Conservation (phyloP, 2,113 vertebrate species). For the Gobio gobio region DNA sequence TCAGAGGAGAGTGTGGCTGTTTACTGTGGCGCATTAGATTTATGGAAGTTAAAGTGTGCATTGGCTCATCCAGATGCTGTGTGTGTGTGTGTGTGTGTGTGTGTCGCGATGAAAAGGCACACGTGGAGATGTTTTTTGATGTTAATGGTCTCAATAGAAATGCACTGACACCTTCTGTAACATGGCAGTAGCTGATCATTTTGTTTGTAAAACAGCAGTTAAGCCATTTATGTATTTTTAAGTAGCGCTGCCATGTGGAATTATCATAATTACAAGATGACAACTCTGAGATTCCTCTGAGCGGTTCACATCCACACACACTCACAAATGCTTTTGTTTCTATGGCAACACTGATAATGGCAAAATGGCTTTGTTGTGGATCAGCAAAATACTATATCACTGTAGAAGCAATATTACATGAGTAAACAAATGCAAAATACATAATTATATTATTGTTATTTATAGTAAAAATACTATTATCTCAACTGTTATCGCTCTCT, state of each 20-base stretch:
- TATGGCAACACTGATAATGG: constrained; percentile 6
- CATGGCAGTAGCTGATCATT: not conserved
- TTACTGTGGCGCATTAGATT: not conserved
- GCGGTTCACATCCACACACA: not conserved
- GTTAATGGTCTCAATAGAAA: not conserved
- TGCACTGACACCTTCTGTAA: not conserved
- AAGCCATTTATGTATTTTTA: not conserved
- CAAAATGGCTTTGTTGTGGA: not conserved
- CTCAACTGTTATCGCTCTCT: too few species aligned
- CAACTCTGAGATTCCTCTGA: constrained; percentile 5
- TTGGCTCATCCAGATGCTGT: not conserved
- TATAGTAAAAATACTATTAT: too few species aligned
- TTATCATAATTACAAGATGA: not conserved
- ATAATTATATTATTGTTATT: too few species aligned
- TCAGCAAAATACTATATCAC: not conserved
- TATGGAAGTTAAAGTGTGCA: not conserved
- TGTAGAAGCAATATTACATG: not conserved
- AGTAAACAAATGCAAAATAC: too few species aligned
- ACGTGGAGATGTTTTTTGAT: not conserved
- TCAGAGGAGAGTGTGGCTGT: too few species aligned
- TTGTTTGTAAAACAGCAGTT: not conserved
- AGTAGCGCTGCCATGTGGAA: not conserved
- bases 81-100: not conserved
- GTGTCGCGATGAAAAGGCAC: not conserved
- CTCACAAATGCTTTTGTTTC: not conserved